Base-by-base conservation (phyloP, 2,797 vertebrate genomes). In the Microchirus variegatus region DNA sequence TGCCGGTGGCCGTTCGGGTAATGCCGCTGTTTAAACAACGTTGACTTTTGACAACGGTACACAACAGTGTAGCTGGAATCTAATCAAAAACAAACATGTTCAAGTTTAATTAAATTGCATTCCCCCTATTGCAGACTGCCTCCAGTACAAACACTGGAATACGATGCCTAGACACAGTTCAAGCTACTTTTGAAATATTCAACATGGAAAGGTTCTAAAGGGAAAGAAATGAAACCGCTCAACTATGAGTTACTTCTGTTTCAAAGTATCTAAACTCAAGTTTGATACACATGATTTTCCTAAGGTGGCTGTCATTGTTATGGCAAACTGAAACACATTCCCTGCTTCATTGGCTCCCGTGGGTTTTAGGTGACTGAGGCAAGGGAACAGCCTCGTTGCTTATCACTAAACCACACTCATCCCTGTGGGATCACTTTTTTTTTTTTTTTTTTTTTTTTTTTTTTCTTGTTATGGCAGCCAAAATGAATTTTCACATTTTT, bases 81-180 rank as follows among this genome's bases (percentile, higher is more conserved):
- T 70, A 77, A 84, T 87, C 75, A 74, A 80, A 31, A 84, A 81
- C 67, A 69, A 72, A 73, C 68, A 71, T 64, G 67, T 63, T 79
- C 56, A 37, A 53, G 31, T 82, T 80, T 77, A 83, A 87, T 87
- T 80, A 83, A 79, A 86, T 52, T 76, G 59, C 53, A 45, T 75
- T 71, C 22, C 22, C 22, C 55, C 68, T 2, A 18, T 76, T 65
- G 41, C 67, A 71, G 54, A 81, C 48, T 52, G 85, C 86, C 84
- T 75, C 77, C 10, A 81, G 86, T 79, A 49, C 74, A 81, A 85
- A 87, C 73, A 82, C 15, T 36, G 64, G 51, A 73, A 82, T 63
- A 61, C 51, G 73, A 80, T 78, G 82, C 72, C 38, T n/a, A 69
- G 58, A 59, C 58, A 59, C 18, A 46, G 31, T 31, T 31, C 5